Percentiles rank a stretch among this genome's conserved stretches.
Evolutionary conservation across 2,113 vertebrate species (phyloP).

Genomic region (Polyodon spathula): DNA sequence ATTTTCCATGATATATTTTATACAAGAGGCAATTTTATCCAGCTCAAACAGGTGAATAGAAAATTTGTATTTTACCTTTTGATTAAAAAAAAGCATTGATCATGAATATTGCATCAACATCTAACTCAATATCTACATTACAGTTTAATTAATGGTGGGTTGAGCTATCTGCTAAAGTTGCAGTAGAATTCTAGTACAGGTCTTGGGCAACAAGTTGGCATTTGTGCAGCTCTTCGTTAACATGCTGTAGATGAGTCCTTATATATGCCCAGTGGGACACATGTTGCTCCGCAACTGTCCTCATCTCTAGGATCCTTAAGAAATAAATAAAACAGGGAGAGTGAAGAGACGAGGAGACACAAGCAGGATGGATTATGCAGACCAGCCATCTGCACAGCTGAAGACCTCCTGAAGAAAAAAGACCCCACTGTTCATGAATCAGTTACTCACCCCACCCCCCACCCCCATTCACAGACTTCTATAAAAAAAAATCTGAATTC

Average conservation of each 20-base stretch:
- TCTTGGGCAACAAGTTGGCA: background rate
- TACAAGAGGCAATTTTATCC: too few species aligned
- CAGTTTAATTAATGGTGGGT: too few species aligned
- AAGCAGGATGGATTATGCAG: slow-evolving; percentile 42
- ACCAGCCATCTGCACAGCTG: slow-evolving; percentile 54
- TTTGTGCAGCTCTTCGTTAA: slow-evolving; percentile 12
- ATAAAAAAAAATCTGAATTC: slow-evolving; percentile 46
- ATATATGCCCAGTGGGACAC: slow-evolving; percentile 19
- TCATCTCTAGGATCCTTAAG: slow-evolving; percentile 16
- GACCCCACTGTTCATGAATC: slow-evolving; percentile 52
- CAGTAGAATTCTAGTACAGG: background rate
- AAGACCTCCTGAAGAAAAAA: slow-evolving; percentile 47
- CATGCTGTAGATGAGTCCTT: slow-evolving; percentile 13
- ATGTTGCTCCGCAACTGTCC: slow-evolving; percentile 24
- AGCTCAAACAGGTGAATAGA: too few species aligned
- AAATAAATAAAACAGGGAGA: slow-evolving; percentile 22
- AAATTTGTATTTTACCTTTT: too few species aligned
- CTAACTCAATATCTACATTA: too few species aligned
- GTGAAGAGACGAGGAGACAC: slow-evolving; percentile 42
- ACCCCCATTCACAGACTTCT: slow-evolving; percentile 40
- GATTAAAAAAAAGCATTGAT: too few species aligned
- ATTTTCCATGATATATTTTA: too few species aligned
- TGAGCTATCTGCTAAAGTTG: too few species aligned
- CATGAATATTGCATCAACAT: too few species aligned
- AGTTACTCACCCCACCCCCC: slow-evolving; percentile 35